phyloP scores from a whole-genome alignment of 2,888 invertebrate genomes.

The Luperina nickerlii region DNA sequence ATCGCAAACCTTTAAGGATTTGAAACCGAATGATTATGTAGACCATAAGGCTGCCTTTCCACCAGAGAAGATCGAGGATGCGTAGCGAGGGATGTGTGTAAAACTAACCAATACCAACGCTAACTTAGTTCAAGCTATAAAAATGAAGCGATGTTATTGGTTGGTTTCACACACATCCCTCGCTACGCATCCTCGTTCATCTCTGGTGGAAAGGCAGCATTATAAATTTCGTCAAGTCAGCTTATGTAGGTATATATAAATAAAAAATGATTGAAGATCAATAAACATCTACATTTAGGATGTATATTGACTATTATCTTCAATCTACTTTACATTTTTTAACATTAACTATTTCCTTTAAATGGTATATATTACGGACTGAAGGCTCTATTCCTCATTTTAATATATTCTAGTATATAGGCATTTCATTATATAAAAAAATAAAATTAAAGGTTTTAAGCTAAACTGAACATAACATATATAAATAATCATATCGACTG shows the following conservation, averaged over 20 bases:
- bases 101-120: too few relatives aligned
- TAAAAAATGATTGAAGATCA: not conserved
- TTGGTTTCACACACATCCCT: too few relatives aligned
- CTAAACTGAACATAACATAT: not conserved
- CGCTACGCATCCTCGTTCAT: too few relatives aligned
- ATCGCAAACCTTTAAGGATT: not conserved
- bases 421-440: not conserved
- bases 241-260: not conserved
- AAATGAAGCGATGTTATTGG: too few relatives aligned
- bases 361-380: not conserved
- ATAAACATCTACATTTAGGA: not conserved
- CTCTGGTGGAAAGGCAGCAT: too few relatives aligned
- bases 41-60: too few relatives aligned
- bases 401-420: not conserved
- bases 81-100: too few relatives aligned
- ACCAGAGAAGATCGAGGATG: too few relatives aligned
- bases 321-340: not conserved
- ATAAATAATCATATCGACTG: constrained; percentile 9
- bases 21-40: not conserved
- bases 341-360: not conserved
- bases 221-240: not conserved
- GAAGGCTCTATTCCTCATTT: not conserved
- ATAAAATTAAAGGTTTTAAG: not conserved
- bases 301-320: not conserved
- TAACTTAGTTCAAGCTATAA: too few relatives aligned